Base-by-base conservation (phyloP, 2,888 invertebrate genomes). In the Drosophila barbarae region DNA sequence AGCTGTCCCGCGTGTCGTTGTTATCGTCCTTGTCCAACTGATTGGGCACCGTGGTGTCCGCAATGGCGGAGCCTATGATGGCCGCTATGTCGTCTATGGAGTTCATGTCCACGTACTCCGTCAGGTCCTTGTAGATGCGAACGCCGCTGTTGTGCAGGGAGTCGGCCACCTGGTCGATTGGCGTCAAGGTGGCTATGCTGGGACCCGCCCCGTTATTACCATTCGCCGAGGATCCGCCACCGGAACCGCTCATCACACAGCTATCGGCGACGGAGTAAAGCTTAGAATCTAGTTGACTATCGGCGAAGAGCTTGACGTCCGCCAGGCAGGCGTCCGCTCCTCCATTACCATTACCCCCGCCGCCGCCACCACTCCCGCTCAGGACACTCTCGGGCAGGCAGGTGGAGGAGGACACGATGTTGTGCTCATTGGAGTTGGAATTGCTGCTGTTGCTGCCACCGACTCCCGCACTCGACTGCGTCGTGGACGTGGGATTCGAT, bases 41-140 rank as follows among this genome's bases (percentile, higher is more conserved):
- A 74, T 92, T 93, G n/a, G 94, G 94, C 36, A 95, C 95, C 1
- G 96, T 96, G 10, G 96, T 95, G 84, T 96, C 96, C 2, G 95
- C 96, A 77, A 96, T 96, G 59, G 96, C 96, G 3, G 95, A 95
- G 2, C 96, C 96, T 70, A 96, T 95, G 59, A 96, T 94, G 18
- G 95, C 95, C 1, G 95, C 96, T 68, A 96, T 94, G 81, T 96
- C 95, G 73, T 95, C 95, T 76, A 94, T 94, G 10, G 93, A 93
- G 58, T 93, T 93, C 86, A 95, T 94, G 79, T 95, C 95, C 84
- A 89, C 89, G 56, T 90, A 90, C 61, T 89, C 89, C 32, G 87
- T 87, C 13, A 89, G 70, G 69, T 89, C 89, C 47, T 90, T 90
- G 73, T 87, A 88, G 70, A 89, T 89, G 68, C 89, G 84, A 3